Base-by-base conservation (phyloP, 2,888 invertebrate species). In the Acronicta alni region DNA sequence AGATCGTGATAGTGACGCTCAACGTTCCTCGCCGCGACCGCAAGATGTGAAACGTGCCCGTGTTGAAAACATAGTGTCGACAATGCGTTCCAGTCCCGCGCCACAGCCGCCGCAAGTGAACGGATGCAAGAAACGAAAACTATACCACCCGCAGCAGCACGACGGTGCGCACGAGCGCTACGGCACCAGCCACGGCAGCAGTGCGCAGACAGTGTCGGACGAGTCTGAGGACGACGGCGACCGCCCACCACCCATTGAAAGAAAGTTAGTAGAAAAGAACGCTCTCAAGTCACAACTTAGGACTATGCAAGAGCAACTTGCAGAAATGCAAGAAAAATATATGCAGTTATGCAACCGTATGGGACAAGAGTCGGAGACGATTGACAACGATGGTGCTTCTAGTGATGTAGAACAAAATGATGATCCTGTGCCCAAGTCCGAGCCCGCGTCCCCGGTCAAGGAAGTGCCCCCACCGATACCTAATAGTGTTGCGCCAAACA, bases 81-180 rank as follows among this genome's bases (percentile, higher is more conserved):
- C 97, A 73, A 99, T 99, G 97, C 96, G 98, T 69, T 97, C 97
- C 71, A 97, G 97, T 86, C 98, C 98, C 38, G 97, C 96, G 67
- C 97, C 97, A 18, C 95, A 91, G 60, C 95, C 95, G 77, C 95
- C 96, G 0, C 96, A 97, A 88, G 97, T 97, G 76, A 98, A 98
- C 91, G 98, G 98, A 47, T 98, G 98, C 92, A 98, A 98, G 90
- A 99, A 99, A 91, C 96, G 99, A 46, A 99, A 99, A 91, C 95
- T 99, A 30, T 99, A 99, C 87, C 98, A 98, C 84, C 99, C 99
- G 12, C 98, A 98, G 89, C 99, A 99, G 85, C 98, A 98, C 89
- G 97, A 97, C 84, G 95, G 95, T 56, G 96, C 96, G 26, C 96
- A 95, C 75, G 96, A 96, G 75, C 91, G 96, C n/a, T 93, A 93